Percentiles rank a stretch among this genome's conserved stretches.
Conservation (phyloP, 2,888 invertebrate species). For the Lissocephala sabroskyi region DNA sequence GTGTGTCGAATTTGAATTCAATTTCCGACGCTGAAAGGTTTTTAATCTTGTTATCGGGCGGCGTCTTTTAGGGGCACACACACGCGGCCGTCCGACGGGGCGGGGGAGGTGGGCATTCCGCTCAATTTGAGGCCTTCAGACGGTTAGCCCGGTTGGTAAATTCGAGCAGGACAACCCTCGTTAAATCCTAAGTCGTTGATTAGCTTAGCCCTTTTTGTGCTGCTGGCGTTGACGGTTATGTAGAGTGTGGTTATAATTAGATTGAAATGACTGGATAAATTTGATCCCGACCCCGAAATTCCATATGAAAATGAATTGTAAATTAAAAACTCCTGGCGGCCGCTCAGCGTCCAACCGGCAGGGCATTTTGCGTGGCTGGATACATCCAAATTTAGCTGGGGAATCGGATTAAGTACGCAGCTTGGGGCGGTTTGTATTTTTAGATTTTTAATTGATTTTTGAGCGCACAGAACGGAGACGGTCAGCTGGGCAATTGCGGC, state of each 20-base stretch:
- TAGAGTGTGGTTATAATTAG: neutral
- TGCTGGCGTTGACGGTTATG: neutral
- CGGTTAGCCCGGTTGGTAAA: neutral
- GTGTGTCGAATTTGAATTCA: slow-evolving; percentile 64
- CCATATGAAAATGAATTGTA: no score
- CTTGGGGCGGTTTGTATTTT: no score
- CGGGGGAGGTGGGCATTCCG: no score
- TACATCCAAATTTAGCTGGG: no score
- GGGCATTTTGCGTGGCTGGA: slow-evolving; percentile 6
- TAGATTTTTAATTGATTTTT: slow-evolving; percentile 44
- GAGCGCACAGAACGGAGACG: slow-evolving; percentile 10
- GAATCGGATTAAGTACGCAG: no score
- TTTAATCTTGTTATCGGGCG: slow-evolving; percentile 58
- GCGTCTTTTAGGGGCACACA: no score
- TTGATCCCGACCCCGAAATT: no score
- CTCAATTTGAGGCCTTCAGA: slow-evolving; percentile 20
- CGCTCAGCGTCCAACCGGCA: neutral
- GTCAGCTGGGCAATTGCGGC: slow-evolving; percentile 3
- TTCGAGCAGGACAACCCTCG: slow-evolving; percentile 35
- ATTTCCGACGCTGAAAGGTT: slow-evolving; percentile 63
- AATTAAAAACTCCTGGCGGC: no score
- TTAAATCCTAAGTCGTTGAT: slow-evolving; percentile 49
- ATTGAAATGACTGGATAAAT: neutral
- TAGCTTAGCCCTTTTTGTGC: slow-evolving; percentile 44
- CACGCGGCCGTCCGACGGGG: no score